Percentiles rank a stretch among this genome's conserved stretches.
Conservation (phyloP, 2,888 invertebrate species). For the Craniophora ligustri region DNA sequence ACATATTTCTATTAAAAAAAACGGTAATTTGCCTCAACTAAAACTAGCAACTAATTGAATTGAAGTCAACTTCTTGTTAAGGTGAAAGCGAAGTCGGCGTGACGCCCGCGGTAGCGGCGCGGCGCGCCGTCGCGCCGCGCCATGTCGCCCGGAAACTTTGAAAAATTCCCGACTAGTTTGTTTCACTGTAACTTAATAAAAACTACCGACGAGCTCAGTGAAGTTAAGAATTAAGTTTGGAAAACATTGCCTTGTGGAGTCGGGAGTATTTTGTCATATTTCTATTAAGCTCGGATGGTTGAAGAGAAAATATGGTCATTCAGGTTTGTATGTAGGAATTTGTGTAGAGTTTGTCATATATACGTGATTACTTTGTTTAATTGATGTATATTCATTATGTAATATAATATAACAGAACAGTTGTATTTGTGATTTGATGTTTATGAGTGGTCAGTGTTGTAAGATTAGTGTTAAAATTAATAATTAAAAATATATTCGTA, state of each 20-base stretch:
- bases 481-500: no score
- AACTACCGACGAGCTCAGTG: slow-evolving; percentile 64
- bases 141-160: slow-evolving; percentile 71
- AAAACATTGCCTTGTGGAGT: slow-evolving; percentile 65
- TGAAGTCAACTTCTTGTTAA: slow-evolving; percentile 74
- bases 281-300: slow-evolving; percentile 44
- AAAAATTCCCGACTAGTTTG: slow-evolving; percentile 82
- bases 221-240: slow-evolving; percentile 77
- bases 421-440: no score
- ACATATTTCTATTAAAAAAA: slow-evolving; percentile 23
- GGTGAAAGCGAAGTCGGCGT: slow-evolving; percentile 70
- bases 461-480: no score
- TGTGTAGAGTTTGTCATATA: no score
- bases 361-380: no score
- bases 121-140: slow-evolving; percentile 42
- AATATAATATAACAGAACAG: no score
- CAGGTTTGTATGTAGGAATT: slow-evolving; percentile 18
- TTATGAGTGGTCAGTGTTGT: no score
- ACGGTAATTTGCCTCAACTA: slow-evolving; percentile 59
- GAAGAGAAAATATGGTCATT: slow-evolving; percentile 13
- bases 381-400: no score
- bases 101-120: slow-evolving; percentile 52
- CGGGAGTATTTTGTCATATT: slow-evolving; percentile 62
- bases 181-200: slow-evolving; percentile 84
- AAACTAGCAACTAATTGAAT: slow-evolving; percentile 79